Evolutionary conservation across 2,113 vertebrate genomes (phyloP).

Genomic region (Paracanthobrama guichenoti): DNA sequence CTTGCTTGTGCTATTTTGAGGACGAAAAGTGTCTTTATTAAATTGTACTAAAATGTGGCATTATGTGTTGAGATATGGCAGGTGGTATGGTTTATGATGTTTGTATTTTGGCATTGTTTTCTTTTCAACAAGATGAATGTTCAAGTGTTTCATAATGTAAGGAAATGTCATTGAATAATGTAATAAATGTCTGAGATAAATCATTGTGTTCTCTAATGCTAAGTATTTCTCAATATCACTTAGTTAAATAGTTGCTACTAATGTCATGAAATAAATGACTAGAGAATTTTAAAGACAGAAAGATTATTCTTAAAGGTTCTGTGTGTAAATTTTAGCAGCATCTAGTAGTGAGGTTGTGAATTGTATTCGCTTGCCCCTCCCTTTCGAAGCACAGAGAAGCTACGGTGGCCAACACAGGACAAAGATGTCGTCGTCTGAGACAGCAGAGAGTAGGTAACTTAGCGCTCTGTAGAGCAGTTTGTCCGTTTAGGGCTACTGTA

Average conservation of each 20-base stretch:
- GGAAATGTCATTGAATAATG: constrained; percentile 35
- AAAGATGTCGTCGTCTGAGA: too few species aligned
- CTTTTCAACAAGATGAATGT: constrained; percentile 9
- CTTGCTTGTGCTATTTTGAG: constrained; percentile 20
- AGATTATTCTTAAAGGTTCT: too few species aligned
- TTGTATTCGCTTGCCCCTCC: too few species aligned
- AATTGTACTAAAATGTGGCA: constrained; percentile 5
- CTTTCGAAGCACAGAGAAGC: too few species aligned
- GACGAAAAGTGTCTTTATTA: not conserved
- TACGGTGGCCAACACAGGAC: too few species aligned
- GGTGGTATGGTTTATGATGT: constrained; percentile 18
- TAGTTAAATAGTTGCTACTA: not conserved
- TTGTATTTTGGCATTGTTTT: constrained; percentile 49
- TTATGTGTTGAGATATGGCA: constrained; percentile 19
- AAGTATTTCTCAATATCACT: not conserved
- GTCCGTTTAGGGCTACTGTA: too few species aligned
- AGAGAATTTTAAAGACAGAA: too few species aligned
- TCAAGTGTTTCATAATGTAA: constrained; percentile 36
- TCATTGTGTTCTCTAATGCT: not conserved
- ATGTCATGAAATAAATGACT: not conserved
- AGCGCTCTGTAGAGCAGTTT: too few species aligned
- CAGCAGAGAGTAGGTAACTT: too few species aligned
- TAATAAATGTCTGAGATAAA: constrained; percentile 41
- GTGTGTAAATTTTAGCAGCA: too few species aligned
- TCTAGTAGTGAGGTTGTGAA: too few species aligned